Base-by-base conservation (phyloP, 2,888 invertebrate genomes). In the Phoronis australis region DNA sequence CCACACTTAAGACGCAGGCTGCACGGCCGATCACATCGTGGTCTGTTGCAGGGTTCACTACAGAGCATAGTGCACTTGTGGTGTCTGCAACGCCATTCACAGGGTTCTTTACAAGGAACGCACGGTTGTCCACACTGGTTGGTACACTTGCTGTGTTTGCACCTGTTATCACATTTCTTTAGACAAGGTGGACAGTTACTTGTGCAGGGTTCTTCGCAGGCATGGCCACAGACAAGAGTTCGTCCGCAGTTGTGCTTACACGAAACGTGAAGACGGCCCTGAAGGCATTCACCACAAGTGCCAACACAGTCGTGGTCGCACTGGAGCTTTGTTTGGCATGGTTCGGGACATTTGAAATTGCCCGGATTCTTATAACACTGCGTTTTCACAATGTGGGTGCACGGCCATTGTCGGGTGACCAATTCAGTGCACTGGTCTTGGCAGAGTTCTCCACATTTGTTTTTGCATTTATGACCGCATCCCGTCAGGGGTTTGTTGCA, bases 201-300 rank as follows among this genome's bases (percentile, higher is more conserved):
- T 24, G 68, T 58, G 48, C 78, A 78, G 1, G 50, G 45, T n/a
- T 60, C 61, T 24, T 50, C 44, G 53, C 79, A 80, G n/a, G 78
- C 25, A 45, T 71, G 71, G 22, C 66, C 68, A 54, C 71, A 71
- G 12, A 86, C 80, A 51, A 85, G 79, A 12, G 66, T 59, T 45
- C 79, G 79, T 4, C 78, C 77, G 71, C 87, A 87, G 20, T 75
- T 71, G 57, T 81, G 77, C 27, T 59, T 55, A 70, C 86, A 86
- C 22, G 80, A 73, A 48, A 61, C 65, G 69, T 87, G 87, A 48
- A 86, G 69, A 6, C 84, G 79, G 37, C 84, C 84, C 64, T 82
- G 82, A 35, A 59, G 68, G 70, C 86, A 86, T 42, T 66, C 54
- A 2, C 81, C 66, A 57, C 79, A 80, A 2, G 61, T 66, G 15